Base-by-base conservation (phyloP, 2,113 vertebrate species). In the Tricholaema leucomelas region DNA sequence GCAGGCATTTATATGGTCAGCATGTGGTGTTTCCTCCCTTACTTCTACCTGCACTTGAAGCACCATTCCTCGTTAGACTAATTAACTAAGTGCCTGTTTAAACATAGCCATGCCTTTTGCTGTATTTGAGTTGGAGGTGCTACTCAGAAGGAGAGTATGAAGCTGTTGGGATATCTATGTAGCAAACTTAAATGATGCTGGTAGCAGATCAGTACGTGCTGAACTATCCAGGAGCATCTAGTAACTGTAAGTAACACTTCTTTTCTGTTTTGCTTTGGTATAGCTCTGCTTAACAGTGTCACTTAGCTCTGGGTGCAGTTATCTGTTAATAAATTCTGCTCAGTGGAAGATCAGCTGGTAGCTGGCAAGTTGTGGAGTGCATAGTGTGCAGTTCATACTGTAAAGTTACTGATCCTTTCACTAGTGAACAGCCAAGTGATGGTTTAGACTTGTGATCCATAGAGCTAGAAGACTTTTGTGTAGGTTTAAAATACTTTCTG, bases 171-270 rank as follows among this genome's bases (percentile, higher is more conserved):
- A 91, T 59, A 38, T 58, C 56, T 84, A 27, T 69, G 48, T 85
- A 90, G 76, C 54, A 91, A 93, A 89, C 36, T 79, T 94, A 61
- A 92, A 97, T 91, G 92, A 97, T 98, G 97, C 94, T 97, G 85
- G 77, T 96, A 66, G 93, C 89, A 83, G 95, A 93, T 93, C 91
- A 94, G 78, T 92, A 44, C 36, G 27, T 70, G 81, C 66, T 94
- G 83, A 95, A 35, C 72, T 94, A 69, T 54, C 13, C 13, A 1
- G 87, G 84, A 94, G 33, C 85, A 44, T 69, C 52, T 19, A 35
- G 80, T 87, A 92, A 94, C 74, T 83, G 96, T 98, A 95, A 97
- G 95, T 97, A 91, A 55, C 19, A 15, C 50, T 91, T 50, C 30
- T 40, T 28, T 20, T 24, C 8, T 59, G 2, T 28, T 75, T 85